Conservation (phyloP, 2,797 vertebrate genomes). For the Parauchenoglanis ngamensis region DNA sequence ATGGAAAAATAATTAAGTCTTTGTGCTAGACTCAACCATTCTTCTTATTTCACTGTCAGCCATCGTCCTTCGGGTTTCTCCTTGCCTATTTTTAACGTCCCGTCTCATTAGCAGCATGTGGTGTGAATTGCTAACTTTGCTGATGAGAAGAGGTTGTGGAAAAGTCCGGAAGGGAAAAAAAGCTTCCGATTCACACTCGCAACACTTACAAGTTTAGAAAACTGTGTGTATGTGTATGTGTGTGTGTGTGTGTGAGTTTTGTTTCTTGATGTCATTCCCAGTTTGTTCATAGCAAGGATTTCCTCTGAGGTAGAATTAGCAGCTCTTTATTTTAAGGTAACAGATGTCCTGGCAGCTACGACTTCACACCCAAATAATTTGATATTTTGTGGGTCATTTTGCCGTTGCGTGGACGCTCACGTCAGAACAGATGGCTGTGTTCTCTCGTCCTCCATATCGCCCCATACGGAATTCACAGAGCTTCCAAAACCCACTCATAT, state of each 20-base stretch:
- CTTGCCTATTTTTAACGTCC: slow-evolving; percentile 23
- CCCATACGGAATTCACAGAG: background rate
- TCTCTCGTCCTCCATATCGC: slow-evolving; percentile 13
- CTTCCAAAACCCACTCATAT: slow-evolving; percentile 3
- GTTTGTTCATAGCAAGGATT: slow-evolving; percentile 17
- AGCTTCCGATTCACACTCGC: background rate
- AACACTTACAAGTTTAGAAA: slow-evolving; percentile 8
- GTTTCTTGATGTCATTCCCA: slow-evolving; percentile 15
- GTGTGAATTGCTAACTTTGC: slow-evolving; percentile 32
- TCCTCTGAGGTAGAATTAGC: slow-evolving; percentile 19
- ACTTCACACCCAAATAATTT: slow-evolving; percentile 23
- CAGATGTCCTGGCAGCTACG: slow-evolving; percentile 37
- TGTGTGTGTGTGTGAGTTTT: background rate
- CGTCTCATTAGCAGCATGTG: slow-evolving; percentile 24
- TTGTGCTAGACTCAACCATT: slow-evolving; percentile 13
- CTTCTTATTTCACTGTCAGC: slow-evolving; percentile 12
- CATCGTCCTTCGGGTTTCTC: slow-evolving; percentile 14
- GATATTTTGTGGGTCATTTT: slow-evolving; percentile 21
- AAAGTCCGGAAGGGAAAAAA: background rate
- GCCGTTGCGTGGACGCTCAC: slow-evolving; percentile 8
- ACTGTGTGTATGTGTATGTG: background rate
- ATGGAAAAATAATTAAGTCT: slow-evolving; percentile 20
- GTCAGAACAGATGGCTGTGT: slow-evolving; percentile 24
- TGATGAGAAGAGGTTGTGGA: slow-evolving; percentile 21
- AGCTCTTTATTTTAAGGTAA: slow-evolving; percentile 18